Evolutionary conservation across 2,888 invertebrate species (phyloP).

Genomic region (Deilephila porcellus): DNA sequence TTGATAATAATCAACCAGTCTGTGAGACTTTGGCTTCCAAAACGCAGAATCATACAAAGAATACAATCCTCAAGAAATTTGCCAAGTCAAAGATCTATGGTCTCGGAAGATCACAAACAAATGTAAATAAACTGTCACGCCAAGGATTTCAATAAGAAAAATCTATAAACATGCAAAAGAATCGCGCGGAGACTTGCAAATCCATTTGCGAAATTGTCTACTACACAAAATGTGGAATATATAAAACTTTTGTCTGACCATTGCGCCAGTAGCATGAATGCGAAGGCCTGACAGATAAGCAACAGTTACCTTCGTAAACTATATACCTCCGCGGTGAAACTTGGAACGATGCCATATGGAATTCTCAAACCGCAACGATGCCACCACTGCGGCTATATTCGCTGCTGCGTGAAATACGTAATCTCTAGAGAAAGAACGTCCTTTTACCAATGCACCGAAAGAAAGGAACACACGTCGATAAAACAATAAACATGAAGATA

Average conservation of each 20-base stretch:
- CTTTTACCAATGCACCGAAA: not conserved
- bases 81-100: not conserved
- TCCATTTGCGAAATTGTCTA: slow-evolving; percentile 3
- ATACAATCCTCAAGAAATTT: not conserved
- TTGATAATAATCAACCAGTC: no score
- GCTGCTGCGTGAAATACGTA: slow-evolving; percentile 14
- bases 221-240: slow-evolving; percentile 2
- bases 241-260: slow-evolving; percentile 7
- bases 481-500: not conserved
- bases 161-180: no score
- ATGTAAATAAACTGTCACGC: not conserved
- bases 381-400: slow-evolving; percentile 25
- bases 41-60: not conserved
- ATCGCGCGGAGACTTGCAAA: not conserved
- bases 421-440: slow-evolving; percentile 5
- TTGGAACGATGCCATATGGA: slow-evolving; percentile 31
- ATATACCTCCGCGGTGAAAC: slow-evolving; percentile 20
- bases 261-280: slow-evolving; percentile 21
- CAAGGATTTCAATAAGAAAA: no score
- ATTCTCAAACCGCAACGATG: slow-evolving; percentile 29
- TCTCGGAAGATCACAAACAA: not conserved
- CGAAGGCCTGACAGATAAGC: slow-evolving; percentile 29
- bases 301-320: slow-evolving; percentile 32
- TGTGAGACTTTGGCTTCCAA: no score
- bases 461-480: not conserved